A percentile compares a stretch with the other conserved stretches of the same genome.
Evolutionary conservation across 2,113 vertebrate genomes (phyloP).

Genomic region (Pedetes capensis): DNA sequence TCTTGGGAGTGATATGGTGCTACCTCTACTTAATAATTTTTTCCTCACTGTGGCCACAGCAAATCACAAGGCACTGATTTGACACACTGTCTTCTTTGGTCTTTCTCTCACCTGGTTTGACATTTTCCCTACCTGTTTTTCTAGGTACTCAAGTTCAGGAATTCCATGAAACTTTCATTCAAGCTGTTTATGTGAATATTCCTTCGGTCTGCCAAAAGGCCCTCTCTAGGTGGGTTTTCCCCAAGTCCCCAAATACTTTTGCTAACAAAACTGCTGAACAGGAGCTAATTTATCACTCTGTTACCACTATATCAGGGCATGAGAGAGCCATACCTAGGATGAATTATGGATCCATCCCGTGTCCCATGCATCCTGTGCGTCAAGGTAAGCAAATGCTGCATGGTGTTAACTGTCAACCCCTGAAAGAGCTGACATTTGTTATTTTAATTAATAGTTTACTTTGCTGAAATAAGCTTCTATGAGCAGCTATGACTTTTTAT

Average conservation of each 20-base stretch:
- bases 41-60: slow-evolving; percentile 11
- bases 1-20: background rate
- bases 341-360: slow-evolving; percentile 78
- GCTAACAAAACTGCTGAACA: slow-evolving; percentile 80
- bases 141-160: slow-evolving; percentile 71
- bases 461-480: slow-evolving; percentile 87
- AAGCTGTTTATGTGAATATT: slow-evolving; percentile 62
- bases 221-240: slow-evolving; percentile 82
- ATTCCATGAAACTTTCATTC: slow-evolving; percentile 71
- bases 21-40: slow-evolving; percentile 38
- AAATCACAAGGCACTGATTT: background rate
- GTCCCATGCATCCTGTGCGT: slow-evolving; percentile 79
- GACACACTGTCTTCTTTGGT: background rate
- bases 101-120: slow-evolving; percentile 46
- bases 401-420: slow-evolving; percentile 86
- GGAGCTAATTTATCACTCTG: slow-evolving; percentile 84
- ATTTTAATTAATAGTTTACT: slow-evolving; percentile 91
- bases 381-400: slow-evolving; percentile 84
- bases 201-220: slow-evolving; percentile 62
- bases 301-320: slow-evolving; percentile 82
- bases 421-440: slow-evolving; percentile 89
- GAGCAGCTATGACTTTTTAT: slow-evolving; percentile 82
- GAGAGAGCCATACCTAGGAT: slow-evolving; percentile 79
- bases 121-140: slow-evolving; percentile 60
- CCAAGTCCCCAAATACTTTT: slow-evolving; percentile 75